Evolutionary conservation across 2,888 invertebrate species (phyloP).

Genomic region (Machimus atricapillus): DNA sequence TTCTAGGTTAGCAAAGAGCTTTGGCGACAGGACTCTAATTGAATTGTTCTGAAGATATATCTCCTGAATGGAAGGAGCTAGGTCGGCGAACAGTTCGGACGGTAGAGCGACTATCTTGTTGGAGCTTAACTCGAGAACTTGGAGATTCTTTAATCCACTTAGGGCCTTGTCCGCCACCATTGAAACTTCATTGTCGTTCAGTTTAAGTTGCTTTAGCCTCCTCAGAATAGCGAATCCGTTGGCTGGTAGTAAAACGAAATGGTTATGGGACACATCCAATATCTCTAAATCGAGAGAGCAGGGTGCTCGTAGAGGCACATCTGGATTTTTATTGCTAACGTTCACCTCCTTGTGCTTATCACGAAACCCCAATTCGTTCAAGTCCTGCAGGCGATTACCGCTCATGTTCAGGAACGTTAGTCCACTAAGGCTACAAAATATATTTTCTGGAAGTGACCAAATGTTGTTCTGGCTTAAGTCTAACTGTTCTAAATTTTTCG

Average conservation of each 20-base stretch:
- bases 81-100: slow-evolving; percentile 82
- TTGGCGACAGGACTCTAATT: slow-evolving; percentile 83
- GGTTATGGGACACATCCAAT: slow-evolving; percentile 84
- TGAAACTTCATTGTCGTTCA: slow-evolving; percentile 88
- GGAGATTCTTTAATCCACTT: slow-evolving; percentile 79
- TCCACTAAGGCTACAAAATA: slow-evolving; percentile 83
- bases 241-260: slow-evolving; percentile 82
- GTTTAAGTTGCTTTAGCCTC: slow-evolving; percentile 78
- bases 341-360: slow-evolving; percentile 62
- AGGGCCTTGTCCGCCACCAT: slow-evolving; percentile 87
- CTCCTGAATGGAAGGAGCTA: slow-evolving; percentile 80
- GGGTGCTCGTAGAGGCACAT: slow-evolving; percentile 53
- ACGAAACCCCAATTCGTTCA: slow-evolving; percentile 84
- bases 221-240: slow-evolving; percentile 82
- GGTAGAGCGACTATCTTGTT: slow-evolving; percentile 91
- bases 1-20: slow-evolving; percentile 83
- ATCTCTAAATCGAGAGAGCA: slow-evolving; percentile 84
- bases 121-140: slow-evolving; percentile 86
- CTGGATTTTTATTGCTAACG: slow-evolving; percentile 39
- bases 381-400: slow-evolving; percentile 86
- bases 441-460: slow-evolving; percentile 85
- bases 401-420: slow-evolving; percentile 84
- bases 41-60: slow-evolving; percentile 92
- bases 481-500: slow-evolving; percentile 80
- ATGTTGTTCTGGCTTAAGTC: slow-evolving; percentile 89